phyloP scores from a whole-genome alignment of 2,113 vertebrate genomes.

The Ursus arctos region DNA sequence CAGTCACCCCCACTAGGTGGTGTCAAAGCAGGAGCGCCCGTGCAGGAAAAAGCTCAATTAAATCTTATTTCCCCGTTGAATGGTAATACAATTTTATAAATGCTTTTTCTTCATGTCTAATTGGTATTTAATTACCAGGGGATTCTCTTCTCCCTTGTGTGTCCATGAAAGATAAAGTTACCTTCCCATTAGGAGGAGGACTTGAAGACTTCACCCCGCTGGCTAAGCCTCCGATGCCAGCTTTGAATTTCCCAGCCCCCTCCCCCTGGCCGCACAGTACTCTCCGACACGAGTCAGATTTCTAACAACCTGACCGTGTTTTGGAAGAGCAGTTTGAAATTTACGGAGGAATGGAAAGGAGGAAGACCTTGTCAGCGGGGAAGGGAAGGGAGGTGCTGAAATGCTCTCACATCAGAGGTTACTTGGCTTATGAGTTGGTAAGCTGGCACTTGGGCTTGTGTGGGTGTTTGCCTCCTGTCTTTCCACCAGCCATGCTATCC shows the following conservation, averaged over 20 bases:
- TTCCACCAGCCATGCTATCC: not conserved
- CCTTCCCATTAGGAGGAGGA: not conserved
- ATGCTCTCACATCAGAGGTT: fast-evolving
- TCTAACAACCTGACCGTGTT: not conserved
- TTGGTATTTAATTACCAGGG: slow-evolving; percentile 44
- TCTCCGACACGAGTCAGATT: not conserved
- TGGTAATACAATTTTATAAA: not conserved
- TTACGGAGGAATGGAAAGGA: not conserved
- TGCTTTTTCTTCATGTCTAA: not conserved
- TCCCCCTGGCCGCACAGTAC: fast-evolving
- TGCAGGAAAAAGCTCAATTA: not conserved
- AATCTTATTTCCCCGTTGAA: slow-evolving; percentile 28
- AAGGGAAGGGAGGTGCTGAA: not conserved
- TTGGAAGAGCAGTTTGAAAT: not conserved
- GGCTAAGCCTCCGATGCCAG: too few species aligned
- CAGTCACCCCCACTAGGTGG: too few species aligned
- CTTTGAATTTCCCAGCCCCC: not conserved
- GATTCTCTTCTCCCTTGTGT: not conserved
- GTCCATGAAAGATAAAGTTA: not conserved
- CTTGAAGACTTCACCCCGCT: not conserved
- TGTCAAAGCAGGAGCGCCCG: fast-evolving
- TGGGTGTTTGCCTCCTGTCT: fast-evolving
- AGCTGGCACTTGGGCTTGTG: not conserved
- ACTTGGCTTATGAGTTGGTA: not conserved
- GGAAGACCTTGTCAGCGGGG: not conserved